A percentile compares a stretch with the other conserved stretches of the same genome.
Evolutionary conservation across 35 echinoderm and acorn worm genomes (phyloP).

Genomic region (Heliocidaris tuberculata): DNA sequence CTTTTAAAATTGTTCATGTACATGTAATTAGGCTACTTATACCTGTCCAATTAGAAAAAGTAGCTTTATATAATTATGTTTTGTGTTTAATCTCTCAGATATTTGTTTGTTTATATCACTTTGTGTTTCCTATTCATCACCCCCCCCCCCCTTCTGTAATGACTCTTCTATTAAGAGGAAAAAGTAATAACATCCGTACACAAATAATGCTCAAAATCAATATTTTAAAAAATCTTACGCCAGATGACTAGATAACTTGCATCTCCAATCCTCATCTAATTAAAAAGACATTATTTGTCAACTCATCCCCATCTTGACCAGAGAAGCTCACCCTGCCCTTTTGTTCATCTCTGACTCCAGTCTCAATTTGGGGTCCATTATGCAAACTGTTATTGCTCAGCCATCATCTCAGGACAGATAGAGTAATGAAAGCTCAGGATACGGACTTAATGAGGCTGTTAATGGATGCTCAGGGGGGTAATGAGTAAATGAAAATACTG

Average conservation of each 20-base stretch:
- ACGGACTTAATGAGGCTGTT: conserved; percentile 13
- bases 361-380: background rate
- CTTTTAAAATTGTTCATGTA: no score
- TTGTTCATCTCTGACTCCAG: background rate
- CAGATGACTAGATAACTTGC: background rate
- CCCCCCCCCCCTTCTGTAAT: background rate
- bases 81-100: no score
- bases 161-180: background rate
- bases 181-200: background rate
- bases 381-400: background rate
- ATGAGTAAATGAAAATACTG: background rate
- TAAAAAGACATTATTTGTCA: conserved; percentile 5
- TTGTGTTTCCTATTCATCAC: background rate
- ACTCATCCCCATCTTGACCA: background rate
- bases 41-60: no score
- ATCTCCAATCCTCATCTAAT: background rate
- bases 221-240: background rate
- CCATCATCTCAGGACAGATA: background rate
- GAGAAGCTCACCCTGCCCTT: background rate
- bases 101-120: background rate
- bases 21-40: no score
- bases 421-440: background rate
- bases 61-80: no score
- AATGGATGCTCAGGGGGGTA: conserved; percentile 18
- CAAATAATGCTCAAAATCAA: background rate